Evolutionary conservation across 2,888 invertebrate species (phyloP).

Genomic region (Salpingus planirostris): DNA sequence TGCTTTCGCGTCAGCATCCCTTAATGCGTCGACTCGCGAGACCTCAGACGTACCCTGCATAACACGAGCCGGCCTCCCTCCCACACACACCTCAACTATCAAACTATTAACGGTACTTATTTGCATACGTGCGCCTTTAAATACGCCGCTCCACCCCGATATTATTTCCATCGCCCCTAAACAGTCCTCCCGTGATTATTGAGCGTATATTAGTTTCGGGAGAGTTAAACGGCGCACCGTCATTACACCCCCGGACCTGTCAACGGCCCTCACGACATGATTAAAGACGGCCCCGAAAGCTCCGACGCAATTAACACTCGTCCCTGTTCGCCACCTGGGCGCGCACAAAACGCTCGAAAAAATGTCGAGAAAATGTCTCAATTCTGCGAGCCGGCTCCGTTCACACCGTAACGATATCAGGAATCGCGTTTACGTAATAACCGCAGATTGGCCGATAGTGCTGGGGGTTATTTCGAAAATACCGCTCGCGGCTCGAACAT

Average conservation of each 20-base stretch:
- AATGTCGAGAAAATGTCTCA: slow-evolving; percentile 9
- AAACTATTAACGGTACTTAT: slow-evolving; percentile 33
- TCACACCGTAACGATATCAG: slow-evolving; percentile 13
- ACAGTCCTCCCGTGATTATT: no score
- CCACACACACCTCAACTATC: slow-evolving; percentile 24
- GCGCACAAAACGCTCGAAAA: no score
- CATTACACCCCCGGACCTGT: slow-evolving; percentile 3
- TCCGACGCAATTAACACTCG: no score
- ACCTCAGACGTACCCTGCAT: slow-evolving; percentile 26
- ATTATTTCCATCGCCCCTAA: slow-evolving; percentile 11
- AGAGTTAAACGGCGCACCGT: slow-evolving; percentile 3
- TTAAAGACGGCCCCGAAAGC: slow-evolving; percentile 4
- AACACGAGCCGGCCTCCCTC: slow-evolving; percentile 15
- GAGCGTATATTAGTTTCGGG: slow-evolving; percentile 12
- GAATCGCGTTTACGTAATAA: slow-evolving; percentile 29
- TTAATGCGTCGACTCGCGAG: slow-evolving; percentile 25
- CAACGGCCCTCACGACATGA: slow-evolving; percentile 4
- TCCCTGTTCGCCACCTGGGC: no score
- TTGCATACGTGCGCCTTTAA: slow-evolving; percentile 24
- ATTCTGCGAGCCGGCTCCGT: slow-evolving; percentile 3
- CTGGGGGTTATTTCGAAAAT: slow-evolving; percentile 25
- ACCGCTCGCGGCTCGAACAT: slow-evolving; percentile 20
- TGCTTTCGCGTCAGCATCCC: slow-evolving; percentile 28
- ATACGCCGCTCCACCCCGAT: slow-evolving; percentile 2
- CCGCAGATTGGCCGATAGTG: slow-evolving; percentile 25